phyloP scores from a whole-genome alignment of 1,140 invertebrate genomes.

The Pseudomyrmex sp. region DNA sequence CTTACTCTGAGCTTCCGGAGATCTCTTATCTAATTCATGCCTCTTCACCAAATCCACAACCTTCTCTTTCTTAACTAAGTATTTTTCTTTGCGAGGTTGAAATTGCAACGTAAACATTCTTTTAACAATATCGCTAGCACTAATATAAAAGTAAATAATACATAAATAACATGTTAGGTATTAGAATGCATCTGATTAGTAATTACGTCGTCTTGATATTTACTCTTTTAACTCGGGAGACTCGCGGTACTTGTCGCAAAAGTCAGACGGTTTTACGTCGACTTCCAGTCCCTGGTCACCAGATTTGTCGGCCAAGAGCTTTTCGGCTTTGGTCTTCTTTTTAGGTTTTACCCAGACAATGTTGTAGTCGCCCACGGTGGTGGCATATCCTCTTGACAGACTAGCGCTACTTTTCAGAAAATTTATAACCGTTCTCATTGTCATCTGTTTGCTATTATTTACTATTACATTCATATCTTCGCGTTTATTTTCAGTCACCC shows the following conservation, averaged over 20 bases:
- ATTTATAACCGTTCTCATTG: constrained; percentile 26
- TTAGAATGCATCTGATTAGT: not conserved
- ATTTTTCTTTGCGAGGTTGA: constrained; percentile 80
- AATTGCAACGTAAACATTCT: constrained; percentile 87
- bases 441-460: constrained; percentile 40
- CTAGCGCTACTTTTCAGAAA: constrained; percentile 44
- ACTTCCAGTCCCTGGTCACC: constrained; percentile 86
- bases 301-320: constrained; percentile 86
- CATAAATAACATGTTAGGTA: not conserved
- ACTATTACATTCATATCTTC: constrained; percentile 70
- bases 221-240: constrained; percentile 86
- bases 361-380: constrained; percentile 86
- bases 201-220: constrained; percentile 43
- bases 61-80: constrained; percentile 79
- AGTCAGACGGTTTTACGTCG: constrained; percentile 80
- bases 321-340: constrained; percentile 71
- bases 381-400: constrained; percentile 78
- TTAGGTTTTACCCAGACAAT: constrained; percentile 88
- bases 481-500: too few species aligned
- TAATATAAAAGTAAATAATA: constrained; percentile 66
- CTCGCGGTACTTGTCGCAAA: constrained; percentile 79
- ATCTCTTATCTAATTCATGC: constrained; percentile 86
- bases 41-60: constrained; percentile 85
- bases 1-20: constrained; percentile 86
- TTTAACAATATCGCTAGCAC: constrained; percentile 86